Conservation (phyloP, 53 echinoderm and acorn worm species). For the Holothuria leucospilota region DNA sequence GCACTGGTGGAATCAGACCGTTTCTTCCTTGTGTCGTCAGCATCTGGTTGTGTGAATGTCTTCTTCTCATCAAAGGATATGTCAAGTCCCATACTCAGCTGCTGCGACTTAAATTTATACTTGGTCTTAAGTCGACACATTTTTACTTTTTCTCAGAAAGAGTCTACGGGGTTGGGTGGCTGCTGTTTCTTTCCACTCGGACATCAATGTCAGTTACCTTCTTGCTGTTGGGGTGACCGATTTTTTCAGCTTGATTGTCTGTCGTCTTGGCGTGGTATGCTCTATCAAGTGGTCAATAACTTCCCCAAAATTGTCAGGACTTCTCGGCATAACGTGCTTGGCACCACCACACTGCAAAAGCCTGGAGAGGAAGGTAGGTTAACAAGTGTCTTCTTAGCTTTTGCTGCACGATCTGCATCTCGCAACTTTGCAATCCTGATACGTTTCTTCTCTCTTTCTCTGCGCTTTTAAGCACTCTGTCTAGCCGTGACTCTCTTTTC, state of each 20-base stretch:
- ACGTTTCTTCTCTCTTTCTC: neutral
- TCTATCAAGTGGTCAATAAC: neutral
- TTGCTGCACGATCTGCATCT: neutral
- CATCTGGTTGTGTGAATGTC: neutral
- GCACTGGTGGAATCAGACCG: neutral
- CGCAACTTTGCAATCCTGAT: too few relatives aligned
- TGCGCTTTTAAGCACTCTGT: neutral
- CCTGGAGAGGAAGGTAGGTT: conserved; percentile 11
- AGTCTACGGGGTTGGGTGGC: conserved; percentile 7
- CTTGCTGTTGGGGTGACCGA: neutral
- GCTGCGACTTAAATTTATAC: neutral
- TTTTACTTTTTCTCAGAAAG: neutral
- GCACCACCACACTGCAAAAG: conserved; percentile 3
- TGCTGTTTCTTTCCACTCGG: neutral
- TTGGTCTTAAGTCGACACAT: neutral
- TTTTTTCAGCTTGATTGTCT: conserved; percentile 1
- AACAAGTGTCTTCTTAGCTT: neutral
- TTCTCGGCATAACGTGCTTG: neutral
- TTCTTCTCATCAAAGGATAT: conserved; percentile 16
- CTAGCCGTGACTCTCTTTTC: conserved; percentile 1
- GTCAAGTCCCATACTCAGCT: neutral
- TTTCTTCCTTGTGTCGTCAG: conserved; percentile 15
- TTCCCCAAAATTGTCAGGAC: neutral
- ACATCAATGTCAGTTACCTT: neutral
- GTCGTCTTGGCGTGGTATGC: neutral